These are phyloP conservation scores for Stomatorhinus walkeri DNA, from an alignment of 2,797 vertebrate species.

Conservation along the genomic window DNA sequence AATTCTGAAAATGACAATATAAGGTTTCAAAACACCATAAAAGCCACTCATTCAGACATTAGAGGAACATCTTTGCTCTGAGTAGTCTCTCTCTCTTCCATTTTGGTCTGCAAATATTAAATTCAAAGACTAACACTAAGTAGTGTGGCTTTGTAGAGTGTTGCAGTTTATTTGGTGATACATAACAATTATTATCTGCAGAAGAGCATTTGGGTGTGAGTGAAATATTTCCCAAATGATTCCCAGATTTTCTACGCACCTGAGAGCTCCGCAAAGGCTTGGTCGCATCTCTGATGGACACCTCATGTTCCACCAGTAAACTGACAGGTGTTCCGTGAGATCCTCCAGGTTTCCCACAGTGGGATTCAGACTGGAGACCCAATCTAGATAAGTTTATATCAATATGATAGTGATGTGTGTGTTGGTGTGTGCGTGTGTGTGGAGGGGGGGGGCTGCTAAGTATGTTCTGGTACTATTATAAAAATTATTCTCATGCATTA, in stretches of 20 bases:
- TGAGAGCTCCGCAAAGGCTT: background rate
- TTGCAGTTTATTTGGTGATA: background rate
- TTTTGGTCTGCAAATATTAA: slow-evolving; percentile 11
- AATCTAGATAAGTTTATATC: background rate
- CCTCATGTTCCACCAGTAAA: background rate
- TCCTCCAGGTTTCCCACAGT: background rate
- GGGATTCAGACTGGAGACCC: background rate
- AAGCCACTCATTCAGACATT: background rate
- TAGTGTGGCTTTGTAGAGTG: background rate
- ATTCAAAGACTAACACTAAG: background rate
- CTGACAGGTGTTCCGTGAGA: background rate
- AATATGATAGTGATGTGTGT: background rate
- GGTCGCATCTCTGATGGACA: background rate
- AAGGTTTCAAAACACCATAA: background rate
- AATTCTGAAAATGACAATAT: background rate
- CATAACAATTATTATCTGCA: background rate
- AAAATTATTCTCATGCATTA: background rate
- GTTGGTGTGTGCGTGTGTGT: background rate
- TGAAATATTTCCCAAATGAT: background rate
- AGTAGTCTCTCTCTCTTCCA: background rate
- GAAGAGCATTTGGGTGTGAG: background rate
- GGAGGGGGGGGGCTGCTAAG: background rate
- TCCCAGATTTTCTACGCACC: background rate
- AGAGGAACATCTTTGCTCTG: background rate
- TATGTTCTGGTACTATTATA: background rate